Base-by-base conservation (phyloP, 2,888 invertebrate species). In the Sminthurinus aureus region DNA sequence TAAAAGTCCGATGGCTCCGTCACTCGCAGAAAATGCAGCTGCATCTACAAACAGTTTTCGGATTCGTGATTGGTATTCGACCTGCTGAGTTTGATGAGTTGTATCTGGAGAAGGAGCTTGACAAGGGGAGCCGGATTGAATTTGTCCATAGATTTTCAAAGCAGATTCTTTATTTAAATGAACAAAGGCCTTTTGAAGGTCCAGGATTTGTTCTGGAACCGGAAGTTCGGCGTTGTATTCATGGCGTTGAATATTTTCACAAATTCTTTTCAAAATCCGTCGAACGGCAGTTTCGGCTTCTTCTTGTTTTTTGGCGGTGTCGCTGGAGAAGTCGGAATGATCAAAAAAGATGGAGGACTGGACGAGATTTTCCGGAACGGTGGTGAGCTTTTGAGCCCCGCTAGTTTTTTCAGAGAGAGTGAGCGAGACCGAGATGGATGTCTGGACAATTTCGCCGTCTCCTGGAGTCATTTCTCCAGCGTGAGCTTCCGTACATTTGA, bases 11-110 rank as follows among this genome's bases (percentile, higher is more conserved):
- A 96, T 93, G 15, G 95, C 93, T 82, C 94, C 94, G 0, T 95
- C 94, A 20, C 94, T 96, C 50, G 95, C 95, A 0, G 96, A 93
- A 82, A 95, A 93, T 88, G 96, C 94, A 0, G 98, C 91, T 81
- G 95, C 96, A 89, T 97, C 97, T 82, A 96, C 90, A 90, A 95
- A 94, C 9, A 96, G 93, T 66, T 79, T 79, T 64, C n/a, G n/a
- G n/a, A n/a, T n/a, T n/a, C n/a, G n/a, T n/a, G n/a, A n/a, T n/a
- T n/a, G n/a, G n/a, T n/a, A n/a, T n/a, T n/a, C n/a, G n/a, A n/a
- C n/a, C n/a, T n/a, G n/a, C 26, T 71, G 20, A 78, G 71, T 73
- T 73, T 73, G 11, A 1, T 12, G 9, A 58, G 9, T 18, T 73
- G 69, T 22, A n/a, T n/a, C n/a, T n/a, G n/a, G n/a, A n/a, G n/a